Evolutionary conservation across 2,113 vertebrate species (phyloP), one percentile per base, ranked within the genome.

Genomic region (Danionella cerebrum): DNA sequence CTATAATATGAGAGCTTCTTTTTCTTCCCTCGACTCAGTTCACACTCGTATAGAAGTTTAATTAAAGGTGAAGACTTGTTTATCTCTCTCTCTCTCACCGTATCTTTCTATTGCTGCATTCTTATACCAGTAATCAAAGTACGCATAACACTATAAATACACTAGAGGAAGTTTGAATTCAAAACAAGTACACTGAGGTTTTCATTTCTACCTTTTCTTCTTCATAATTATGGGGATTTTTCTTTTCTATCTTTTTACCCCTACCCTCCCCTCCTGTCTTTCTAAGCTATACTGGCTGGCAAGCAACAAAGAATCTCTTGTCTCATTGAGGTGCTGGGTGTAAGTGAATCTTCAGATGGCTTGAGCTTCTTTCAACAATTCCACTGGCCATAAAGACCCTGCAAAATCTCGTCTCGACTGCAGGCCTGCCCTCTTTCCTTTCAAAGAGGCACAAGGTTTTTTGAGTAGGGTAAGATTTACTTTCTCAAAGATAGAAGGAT

Each of bases 401-500:
- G 5, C 29, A 33, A 33, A 57, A 19, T 64, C 31, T 63, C 57
- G 54, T 73, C 33, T 83, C 52, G 82, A 85, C 78, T 82, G 86
- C 86, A 89, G 83, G 80, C 47, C 16, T 66, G 72, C 80, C 76
- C 87, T 82, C 73, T 69, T 80, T 69, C 71, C 71, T 73, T 81
- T 70, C 79, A 79, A 85, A 80, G n/a, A n/a, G n/a, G n/a, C n/a
- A 33, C 22, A 80, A 84, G 70, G 36, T 69, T 77, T 77, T 52
- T 72, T 53, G 82, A 77, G 41, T 78, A 81, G 31, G 81, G 59
- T 60, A 71, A 81, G 57, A 65, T 79, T 85, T 69, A 81, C 27
- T 76, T 84, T 78, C 80, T 77, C 81, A 75, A 70, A 83, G 80
- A 84, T 81, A 73, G 87, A 33, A 27, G 35, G 87, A 82, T 84